Evolutionary conservation across 2,888 invertebrate genomes (phyloP).

Genomic region (Napeogenes sylphis): DNA sequence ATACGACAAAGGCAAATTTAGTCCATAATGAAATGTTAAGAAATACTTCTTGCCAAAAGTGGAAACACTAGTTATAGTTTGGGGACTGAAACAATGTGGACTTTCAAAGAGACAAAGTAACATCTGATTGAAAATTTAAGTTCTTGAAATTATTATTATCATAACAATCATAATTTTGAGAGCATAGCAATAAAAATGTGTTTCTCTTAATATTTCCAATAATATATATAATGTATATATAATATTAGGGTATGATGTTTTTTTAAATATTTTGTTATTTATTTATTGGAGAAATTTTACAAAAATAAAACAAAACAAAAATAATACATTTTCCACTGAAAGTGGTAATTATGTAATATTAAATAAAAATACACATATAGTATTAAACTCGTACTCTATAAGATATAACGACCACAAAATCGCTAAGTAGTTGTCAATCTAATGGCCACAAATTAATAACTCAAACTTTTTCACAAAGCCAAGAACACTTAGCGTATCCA

Average conservation of each 20-base stretch:
- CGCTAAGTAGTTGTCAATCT: conserved; percentile 9
- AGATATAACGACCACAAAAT: background rate
- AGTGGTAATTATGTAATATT: too few relatives aligned
- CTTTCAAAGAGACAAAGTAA: conserved; percentile 6
- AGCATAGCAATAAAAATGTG: too few relatives aligned
- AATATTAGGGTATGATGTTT: too few relatives aligned
- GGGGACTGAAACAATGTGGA: conserved; percentile 33
- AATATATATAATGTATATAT: too few relatives aligned
- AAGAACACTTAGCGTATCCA: conserved; percentile 58
- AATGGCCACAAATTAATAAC: conserved; percentile 32
- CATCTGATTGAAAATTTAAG: conserved; percentile 9
- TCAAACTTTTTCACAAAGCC: conserved; percentile 50
- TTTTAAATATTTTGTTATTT: too few relatives aligned
- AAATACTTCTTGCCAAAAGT: conserved; percentile 21
- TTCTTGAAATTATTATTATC: background rate
- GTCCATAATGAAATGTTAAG: conserved; percentile 23
- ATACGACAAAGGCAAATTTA: conserved; percentile 19
- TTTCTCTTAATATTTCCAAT: too few relatives aligned
- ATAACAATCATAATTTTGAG: too few relatives aligned
- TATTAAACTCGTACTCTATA: too few relatives aligned
- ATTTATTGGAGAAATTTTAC: too few relatives aligned
- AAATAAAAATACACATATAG: too few relatives aligned
- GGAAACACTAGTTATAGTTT: conserved; percentile 25
- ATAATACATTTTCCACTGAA: too few relatives aligned
- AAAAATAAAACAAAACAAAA: too few relatives aligned